These are phyloP conservation scores for Bovichtus diacanthus DNA, from an alignment of 2,797 vertebrate genomes.

Conservation along the genomic window DNA sequence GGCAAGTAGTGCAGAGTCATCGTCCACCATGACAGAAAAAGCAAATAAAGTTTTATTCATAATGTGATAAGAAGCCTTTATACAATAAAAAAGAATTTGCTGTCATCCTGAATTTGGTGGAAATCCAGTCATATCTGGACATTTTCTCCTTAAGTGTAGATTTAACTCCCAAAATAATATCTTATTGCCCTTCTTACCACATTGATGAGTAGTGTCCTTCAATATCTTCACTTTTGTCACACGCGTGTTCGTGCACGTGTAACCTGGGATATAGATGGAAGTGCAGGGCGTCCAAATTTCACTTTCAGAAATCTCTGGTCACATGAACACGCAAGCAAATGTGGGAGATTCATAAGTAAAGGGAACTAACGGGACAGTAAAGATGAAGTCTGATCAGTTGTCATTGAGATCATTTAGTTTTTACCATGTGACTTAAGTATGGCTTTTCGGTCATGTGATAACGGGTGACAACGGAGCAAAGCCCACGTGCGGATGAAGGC, in stretches of 20 bases:
- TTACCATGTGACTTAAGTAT: not conserved
- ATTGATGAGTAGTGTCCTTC: not conserved
- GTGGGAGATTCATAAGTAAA: not conserved
- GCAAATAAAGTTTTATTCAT: conserved; percentile 69
- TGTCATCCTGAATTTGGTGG: conserved; percentile 36
- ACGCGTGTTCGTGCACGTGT: not conserved
- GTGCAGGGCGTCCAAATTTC: not conserved
- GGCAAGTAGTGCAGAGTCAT: conserved; percentile 59
- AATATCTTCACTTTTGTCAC: not conserved
- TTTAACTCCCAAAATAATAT: conserved; percentile 30
- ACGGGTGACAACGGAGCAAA: not conserved
- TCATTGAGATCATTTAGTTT: not conserved
- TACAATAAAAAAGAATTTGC: conserved; percentile 50
- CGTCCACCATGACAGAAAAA: conserved; percentile 58
- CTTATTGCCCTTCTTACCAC: conserved; percentile 16
- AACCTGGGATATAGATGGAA: not conserved
- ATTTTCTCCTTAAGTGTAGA: conserved; percentile 31
- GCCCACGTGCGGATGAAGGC: not conserved
- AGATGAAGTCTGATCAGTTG: not conserved
- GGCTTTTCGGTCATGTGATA: not conserved
- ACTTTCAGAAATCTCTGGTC: not conserved
- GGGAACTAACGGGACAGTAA: not conserved
- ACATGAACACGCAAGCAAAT: not conserved
- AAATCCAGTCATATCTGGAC: conserved; percentile 45
- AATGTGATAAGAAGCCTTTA: conserved; percentile 68